Base-by-base conservation (phyloP, 2,113 vertebrate species). In the Saguinus midas region DNA sequence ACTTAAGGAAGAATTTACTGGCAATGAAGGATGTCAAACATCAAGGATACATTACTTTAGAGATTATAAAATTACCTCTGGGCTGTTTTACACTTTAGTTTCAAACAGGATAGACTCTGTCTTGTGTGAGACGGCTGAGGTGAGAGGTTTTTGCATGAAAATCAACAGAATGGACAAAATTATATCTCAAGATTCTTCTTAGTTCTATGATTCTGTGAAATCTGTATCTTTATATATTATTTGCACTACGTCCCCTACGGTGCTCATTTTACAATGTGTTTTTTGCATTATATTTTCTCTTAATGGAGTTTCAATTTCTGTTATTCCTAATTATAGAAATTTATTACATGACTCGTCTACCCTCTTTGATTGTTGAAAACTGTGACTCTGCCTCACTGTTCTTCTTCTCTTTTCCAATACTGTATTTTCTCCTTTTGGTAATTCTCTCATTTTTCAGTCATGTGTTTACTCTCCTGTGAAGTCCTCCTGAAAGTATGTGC, bases 1-100 rank as follows among this genome's bases (percentile, higher is more conserved):
- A 40, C 73, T 91, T 91, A 96, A 83, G 68, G 82, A 95, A 96
- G 21, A 92, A 87, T 94, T 90, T 90, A 72, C 88, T 97, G 95
- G 50, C 75, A 86, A 35, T 95, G 50, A 96, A 96, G 52, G 16
- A 52, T 94, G 35, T 98, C 85, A 95, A 82, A 70, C 73, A 83
- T 94, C 61, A 92, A 64, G 64, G 92, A 94, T 93, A 81, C 83
- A 88, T 94, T 93, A 94, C 32, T 76, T 58, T 40, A 85, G 37
- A 95, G 70, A 25, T 81, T 90, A 73, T 81, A 55, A 92, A 96
- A 86, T 90, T 87, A 87, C 68, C 79, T 90, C 93, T 90, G 64
- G 21, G 79, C 25, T 73, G 37, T 84, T 97, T 88, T 94, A 96
- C 85, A 81, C 66, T 97, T 97, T 94, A 18, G 25, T 92, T 95